These are phyloP conservation scores for Frankliniella intonsa DNA, from an alignment of 2,888 invertebrate species.

Conservation along the genomic window DNA sequence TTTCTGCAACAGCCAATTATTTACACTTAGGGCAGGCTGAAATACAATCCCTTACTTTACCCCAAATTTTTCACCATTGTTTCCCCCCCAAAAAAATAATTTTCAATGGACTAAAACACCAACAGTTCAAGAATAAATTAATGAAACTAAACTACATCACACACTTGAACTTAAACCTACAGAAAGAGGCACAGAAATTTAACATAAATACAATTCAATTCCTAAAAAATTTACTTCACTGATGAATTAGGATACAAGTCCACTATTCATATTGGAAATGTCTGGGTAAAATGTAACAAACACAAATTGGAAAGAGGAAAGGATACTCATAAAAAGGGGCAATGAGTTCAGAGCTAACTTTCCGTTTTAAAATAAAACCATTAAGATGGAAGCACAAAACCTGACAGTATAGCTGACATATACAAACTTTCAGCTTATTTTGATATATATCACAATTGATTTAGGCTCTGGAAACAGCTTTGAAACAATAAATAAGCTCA, in stretches of 20 bases:
- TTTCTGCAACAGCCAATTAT: no score
- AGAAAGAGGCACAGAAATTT: constrained; percentile 1
- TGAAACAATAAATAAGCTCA: constrained; percentile 13
- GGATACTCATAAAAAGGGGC: background rate
- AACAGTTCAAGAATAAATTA: background rate
- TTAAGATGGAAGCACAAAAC: constrained; percentile 9
- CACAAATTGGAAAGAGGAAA: background rate
- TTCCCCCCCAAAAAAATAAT: no score
- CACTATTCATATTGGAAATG: background rate
- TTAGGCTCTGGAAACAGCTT: constrained; percentile 2
- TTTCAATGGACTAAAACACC: no score
- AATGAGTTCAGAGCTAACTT: no score
- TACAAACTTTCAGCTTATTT: background rate
- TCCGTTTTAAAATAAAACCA: background rate
- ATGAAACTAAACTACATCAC: constrained; percentile 5
- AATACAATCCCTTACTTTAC: no score
- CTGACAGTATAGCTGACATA: background rate
- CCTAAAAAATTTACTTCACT: background rate
- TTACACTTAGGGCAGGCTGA: no score
- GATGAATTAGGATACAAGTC: background rate
- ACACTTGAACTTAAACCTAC: background rate
- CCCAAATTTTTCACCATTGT: no score
- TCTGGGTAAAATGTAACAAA: background rate
- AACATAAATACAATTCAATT: background rate
- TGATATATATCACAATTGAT: constrained; percentile 23